phyloP scores from a whole-genome alignment of 2,113 vertebrate genomes.

The Dendropsophus ebraccatus region DNA sequence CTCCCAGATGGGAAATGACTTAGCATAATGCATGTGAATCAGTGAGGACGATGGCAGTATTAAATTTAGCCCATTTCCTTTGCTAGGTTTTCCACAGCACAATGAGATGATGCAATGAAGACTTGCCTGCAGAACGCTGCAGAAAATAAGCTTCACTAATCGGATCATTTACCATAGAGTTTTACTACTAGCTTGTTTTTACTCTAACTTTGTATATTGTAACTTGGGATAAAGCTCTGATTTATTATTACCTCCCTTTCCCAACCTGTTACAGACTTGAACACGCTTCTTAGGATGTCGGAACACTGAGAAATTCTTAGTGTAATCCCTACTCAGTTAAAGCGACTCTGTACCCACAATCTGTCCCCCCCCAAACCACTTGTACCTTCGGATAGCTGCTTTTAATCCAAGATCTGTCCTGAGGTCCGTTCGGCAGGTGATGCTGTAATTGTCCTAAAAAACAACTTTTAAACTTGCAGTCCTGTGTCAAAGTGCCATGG shows the following conservation, averaged over 20 bases:
- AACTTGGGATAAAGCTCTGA: not conserved
- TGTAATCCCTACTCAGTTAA: too few species aligned
- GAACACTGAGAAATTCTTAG: too few species aligned
- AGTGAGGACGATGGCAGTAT: not conserved
- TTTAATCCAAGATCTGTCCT: too few species aligned
- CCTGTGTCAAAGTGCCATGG: too few species aligned
- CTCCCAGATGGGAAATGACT: constrained; percentile 48
- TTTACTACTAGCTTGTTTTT: not conserved
- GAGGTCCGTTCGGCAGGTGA: too few species aligned
- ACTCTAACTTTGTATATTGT: not conserved
- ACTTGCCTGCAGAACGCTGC: not conserved
- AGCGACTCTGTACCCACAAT: too few species aligned
- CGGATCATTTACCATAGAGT: not conserved
- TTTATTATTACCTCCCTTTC: not conserved
- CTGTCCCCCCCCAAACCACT: too few species aligned
- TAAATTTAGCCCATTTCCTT: constrained; percentile 27
- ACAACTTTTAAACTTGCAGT: too few species aligned
- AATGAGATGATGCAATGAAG: constrained; percentile 4
- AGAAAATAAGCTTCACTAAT: not conserved
- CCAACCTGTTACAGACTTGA: too few species aligned
- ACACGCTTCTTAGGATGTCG: too few species aligned
- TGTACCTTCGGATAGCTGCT: too few species aligned
- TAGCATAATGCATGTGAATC: constrained; percentile 46
- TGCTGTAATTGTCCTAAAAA: too few species aligned
- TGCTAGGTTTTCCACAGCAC: not conserved